A percentile compares a stretch with the other conserved stretches of the same genome.
phyloP scores from a whole-genome alignment of 2,888 invertebrate species.

The Stenchaetothrips biformis region DNA sequence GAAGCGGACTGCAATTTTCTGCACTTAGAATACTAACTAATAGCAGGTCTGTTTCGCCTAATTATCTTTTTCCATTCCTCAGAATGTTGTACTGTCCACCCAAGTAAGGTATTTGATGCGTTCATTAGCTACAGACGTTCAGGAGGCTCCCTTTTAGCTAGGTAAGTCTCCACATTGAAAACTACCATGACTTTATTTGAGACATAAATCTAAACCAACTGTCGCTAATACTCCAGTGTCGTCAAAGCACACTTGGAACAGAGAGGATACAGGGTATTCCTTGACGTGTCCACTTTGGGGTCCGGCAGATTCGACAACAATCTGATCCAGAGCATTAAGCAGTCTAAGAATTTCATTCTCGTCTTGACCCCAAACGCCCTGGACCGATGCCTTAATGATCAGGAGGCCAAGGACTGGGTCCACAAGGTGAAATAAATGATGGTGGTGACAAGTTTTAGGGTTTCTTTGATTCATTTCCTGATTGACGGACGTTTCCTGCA shows the following conservation, averaged over 20 bases:
- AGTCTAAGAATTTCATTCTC: conserved; percentile 93
- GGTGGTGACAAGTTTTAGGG: neutral
- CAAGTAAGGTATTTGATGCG: conserved; percentile 89
- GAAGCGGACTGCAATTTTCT: too few relatives aligned
- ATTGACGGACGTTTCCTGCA: conserved; percentile 44
- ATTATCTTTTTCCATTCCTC: conserved; percentile 53
- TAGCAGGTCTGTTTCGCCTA: too few relatives aligned
- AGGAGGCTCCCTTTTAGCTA: conserved; percentile 93
- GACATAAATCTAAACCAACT: neutral
- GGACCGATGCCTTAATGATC: conserved; percentile 88
- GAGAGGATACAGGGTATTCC: conserved; percentile 92
- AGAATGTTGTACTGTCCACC: conserved; percentile 70
- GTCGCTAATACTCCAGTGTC: conserved; percentile 53
- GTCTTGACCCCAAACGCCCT: conserved; percentile 93
- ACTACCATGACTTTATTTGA: neutral
- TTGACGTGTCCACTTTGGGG: conserved; percentile 94
- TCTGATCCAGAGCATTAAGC: conserved; percentile 89
- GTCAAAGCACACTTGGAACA: conserved; percentile 95
- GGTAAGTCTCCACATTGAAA: conserved; percentile 42
- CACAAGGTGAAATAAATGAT: conserved; percentile 90
- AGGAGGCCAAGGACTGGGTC: conserved; percentile 97
- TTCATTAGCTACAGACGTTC: conserved; percentile 97
- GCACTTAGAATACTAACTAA: too few relatives aligned
- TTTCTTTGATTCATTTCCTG: conserved; percentile 31
- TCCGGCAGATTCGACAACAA: conserved; percentile 99